Conservation (phyloP, 2,113 vertebrate genomes). For the Alligator mississippiensis region DNA sequence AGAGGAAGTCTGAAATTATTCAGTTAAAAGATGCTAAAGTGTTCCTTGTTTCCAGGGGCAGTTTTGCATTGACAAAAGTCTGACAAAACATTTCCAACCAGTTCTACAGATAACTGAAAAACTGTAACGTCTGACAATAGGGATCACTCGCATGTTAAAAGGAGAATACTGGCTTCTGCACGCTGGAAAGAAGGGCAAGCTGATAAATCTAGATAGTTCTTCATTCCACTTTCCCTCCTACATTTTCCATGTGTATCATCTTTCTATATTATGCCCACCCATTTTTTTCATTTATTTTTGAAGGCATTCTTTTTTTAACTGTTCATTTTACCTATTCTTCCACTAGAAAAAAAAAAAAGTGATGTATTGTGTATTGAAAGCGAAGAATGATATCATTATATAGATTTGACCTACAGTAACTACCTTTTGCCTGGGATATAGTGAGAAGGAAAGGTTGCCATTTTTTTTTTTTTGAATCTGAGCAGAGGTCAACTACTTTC, state of each 20-base stretch:
- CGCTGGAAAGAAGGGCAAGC: not conserved
- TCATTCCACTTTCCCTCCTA: not conserved
- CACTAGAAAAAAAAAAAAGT: not conserved
- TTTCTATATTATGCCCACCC: not conserved
- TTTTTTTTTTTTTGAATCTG: not conserved
- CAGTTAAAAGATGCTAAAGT: not conserved
- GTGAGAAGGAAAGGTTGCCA: not conserved
- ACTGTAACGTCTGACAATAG: not conserved
- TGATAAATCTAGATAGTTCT: not conserved
- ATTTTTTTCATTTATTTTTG: not conserved
- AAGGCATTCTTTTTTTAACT: not conserved
- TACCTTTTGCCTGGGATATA: not conserved
- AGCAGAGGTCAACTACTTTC: not conserved
- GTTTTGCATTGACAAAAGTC: not conserved
- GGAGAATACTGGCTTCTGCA: not conserved
- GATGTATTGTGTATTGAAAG: not conserved
- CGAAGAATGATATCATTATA: rapidly evolving
- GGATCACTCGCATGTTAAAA: not conserved
- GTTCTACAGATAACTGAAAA: not conserved
- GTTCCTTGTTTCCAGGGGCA: too few species aligned
- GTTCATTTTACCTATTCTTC: not conserved
- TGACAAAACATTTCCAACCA: not conserved
- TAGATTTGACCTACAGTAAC: not conserved
- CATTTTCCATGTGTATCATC: not conserved
- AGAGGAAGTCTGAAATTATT: not conserved